Conservation (phyloP, 2,888 invertebrate genomes). For the Syritta pipiens region DNA sequence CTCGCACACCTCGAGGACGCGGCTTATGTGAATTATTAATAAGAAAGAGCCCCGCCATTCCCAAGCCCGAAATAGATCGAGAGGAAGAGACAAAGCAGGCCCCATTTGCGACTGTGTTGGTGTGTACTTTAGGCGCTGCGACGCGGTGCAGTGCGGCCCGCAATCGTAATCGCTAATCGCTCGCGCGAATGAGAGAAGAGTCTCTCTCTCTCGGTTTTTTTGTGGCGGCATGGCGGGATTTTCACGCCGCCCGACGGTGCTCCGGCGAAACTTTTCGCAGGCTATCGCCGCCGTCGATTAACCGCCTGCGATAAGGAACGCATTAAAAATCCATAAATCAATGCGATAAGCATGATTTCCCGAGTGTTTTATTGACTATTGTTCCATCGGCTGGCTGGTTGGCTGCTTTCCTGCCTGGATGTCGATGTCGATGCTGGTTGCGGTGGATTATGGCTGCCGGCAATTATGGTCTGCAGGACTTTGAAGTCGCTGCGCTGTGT, state of each 20-base stretch:
- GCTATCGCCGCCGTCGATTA: slow-evolving; percentile 66
- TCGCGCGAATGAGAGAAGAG: slow-evolving; percentile 29
- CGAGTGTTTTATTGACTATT: slow-evolving; percentile 80
- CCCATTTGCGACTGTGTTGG: slow-evolving; percentile 11
- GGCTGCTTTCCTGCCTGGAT: slow-evolving; percentile 1
- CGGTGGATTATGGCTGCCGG: slow-evolving; percentile 63
- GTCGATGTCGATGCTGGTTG: slow-evolving; percentile 49
- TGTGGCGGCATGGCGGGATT: slow-evolving; percentile 5
- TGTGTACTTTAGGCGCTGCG: slow-evolving; percentile 38
- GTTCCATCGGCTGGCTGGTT: slow-evolving; percentile 73
- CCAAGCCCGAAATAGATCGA: slow-evolving; percentile 49
- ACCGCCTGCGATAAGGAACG: slow-evolving; percentile 78
- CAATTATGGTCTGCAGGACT: slow-evolving; percentile 68
- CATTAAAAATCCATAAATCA: slow-evolving; percentile 80
- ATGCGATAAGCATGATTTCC: slow-evolving; percentile 80
- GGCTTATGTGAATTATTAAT: slow-evolving; percentile 79
- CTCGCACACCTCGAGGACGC: slow-evolving; percentile 51
- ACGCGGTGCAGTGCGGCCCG: slow-evolving; percentile 22
- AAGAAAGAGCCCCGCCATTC: slow-evolving; percentile 72
- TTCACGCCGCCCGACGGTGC: slow-evolving; percentile 27
- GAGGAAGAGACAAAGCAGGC: slow-evolving; percentile 27
- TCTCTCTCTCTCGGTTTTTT: slow-evolving; percentile 1
- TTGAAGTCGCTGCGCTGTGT: slow-evolving; percentile 50
- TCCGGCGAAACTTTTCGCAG: slow-evolving; percentile 69
- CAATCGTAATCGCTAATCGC: slow-evolving; percentile 62